phyloP scores from a whole-genome alignment of 2,797 vertebrate genomes.

The Myripristis murdjan region DNA sequence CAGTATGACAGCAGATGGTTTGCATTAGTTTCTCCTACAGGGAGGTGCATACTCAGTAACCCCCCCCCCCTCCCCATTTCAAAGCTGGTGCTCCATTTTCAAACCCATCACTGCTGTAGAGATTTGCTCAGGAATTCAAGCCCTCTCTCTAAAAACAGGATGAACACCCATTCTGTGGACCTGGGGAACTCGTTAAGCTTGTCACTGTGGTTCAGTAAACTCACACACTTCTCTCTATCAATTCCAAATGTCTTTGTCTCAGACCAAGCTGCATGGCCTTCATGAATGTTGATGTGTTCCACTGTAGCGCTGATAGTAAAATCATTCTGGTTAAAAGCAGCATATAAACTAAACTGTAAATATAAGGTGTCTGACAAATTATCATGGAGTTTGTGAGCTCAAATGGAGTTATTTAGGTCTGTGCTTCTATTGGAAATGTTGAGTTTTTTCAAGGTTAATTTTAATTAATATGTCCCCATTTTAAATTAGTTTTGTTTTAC shows the following conservation, averaged over 20 bases:
- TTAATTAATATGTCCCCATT: constrained; percentile 13
- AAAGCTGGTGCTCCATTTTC: constrained; percentile 78
- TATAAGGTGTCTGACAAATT: background rate
- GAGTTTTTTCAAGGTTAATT: constrained; percentile 18
- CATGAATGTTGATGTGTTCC: constrained; percentile 23
- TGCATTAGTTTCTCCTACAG: constrained; percentile 84
- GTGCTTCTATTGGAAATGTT: constrained; percentile 12
- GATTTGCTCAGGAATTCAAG: constrained; percentile 78
- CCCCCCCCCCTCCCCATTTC: constrained; percentile 72
- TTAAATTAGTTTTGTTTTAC: constrained; percentile 4
- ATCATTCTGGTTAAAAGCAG: constrained; percentile 26
- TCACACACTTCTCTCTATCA: constrained; percentile 42
- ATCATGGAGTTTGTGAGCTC: constrained; percentile 8
- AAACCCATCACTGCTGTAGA: constrained; percentile 71
- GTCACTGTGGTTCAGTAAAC: constrained; percentile 55
- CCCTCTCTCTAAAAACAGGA: constrained; percentile 72
- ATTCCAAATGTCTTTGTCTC: constrained; percentile 35
- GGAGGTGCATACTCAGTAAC: constrained; percentile 85
- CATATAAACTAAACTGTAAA: constrained; percentile 30
- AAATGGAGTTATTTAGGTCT: background rate
- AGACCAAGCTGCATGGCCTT: constrained; percentile 23
- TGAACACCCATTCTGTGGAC: constrained; percentile 66
- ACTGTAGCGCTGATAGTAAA: constrained; percentile 38
- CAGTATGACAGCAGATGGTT: constrained; percentile 90
- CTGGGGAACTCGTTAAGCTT: constrained; percentile 80